Percentiles rank a stretch among this genome's conserved stretches.
Conservation (phyloP, 1,140 invertebrate genomes). For the Drosophila orosa region DNA sequence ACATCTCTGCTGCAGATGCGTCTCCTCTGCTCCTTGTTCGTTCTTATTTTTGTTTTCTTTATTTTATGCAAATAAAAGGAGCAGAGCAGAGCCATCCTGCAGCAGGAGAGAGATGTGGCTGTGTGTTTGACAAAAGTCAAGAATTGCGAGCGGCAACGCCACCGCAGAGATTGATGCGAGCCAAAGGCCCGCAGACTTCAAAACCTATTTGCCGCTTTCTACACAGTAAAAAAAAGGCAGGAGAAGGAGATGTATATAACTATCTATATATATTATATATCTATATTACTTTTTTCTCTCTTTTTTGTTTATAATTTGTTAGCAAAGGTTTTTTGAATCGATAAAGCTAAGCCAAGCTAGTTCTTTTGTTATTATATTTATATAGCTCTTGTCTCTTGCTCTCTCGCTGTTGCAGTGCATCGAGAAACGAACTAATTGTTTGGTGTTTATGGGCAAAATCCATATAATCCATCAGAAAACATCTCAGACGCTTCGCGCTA, state of each 20-base stretch:
- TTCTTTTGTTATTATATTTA: not conserved
- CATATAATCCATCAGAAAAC: constrained; percentile 83
- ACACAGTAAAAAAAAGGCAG: constrained; percentile 1
- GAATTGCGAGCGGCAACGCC: constrained; percentile 54
- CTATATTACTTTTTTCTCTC: no score
- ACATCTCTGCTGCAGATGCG: constrained; percentile 30
- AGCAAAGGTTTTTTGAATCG: no score
- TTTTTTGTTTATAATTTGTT: no score
- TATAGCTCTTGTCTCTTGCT: not conserved
- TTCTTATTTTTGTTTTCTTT: not conserved
- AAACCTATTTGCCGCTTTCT: constrained; percentile 72
- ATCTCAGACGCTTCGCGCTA: constrained; percentile 72
- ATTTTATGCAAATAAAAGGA: constrained; percentile 72
- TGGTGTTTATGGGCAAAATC: constrained; percentile 78
- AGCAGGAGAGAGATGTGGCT: constrained; percentile 23
- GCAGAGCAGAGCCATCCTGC: constrained; percentile 3
- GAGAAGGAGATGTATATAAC: no score
- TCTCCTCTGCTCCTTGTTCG: constrained; percentile 2
- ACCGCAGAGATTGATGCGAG: constrained; percentile 76
- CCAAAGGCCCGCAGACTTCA: constrained; percentile 45
- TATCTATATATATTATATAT: no score
- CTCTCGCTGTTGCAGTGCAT: not conserved
- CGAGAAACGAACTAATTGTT: constrained; percentile 29
- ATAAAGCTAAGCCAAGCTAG: not conserved
- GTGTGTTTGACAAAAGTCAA: constrained; percentile 71